Evolutionary conservation across 2,888 invertebrate species (phyloP), one percentile per base, ranked within the genome.

Genomic region (Artemia sinica): DNA sequence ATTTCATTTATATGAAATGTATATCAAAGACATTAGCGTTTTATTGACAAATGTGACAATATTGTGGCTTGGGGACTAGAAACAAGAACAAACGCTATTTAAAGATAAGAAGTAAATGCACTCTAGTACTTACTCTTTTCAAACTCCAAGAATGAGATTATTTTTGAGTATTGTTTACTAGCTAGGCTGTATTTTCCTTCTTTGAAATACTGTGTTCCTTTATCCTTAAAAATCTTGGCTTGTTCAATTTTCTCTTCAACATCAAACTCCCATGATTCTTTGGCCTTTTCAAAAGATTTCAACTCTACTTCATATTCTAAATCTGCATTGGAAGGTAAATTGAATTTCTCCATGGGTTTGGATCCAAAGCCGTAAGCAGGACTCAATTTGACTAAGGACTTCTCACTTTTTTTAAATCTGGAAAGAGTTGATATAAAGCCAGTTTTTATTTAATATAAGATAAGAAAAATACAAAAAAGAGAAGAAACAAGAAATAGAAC

Each of bases 121-220:
- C 14, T 9, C 8, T 8, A 12, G 14, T 10, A 72, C 74, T 75
- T 75, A 81, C 81, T 79, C 72, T 80, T 79, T 73, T 84, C 82
- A 73, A 76, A 75, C 72, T 85, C 84, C 70, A 91, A 75, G 73
- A 83, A 84, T 0, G 84, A 79, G 10, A 84, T 78, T 51, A 91
- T 84, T 76, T 87, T 87, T 74, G 86, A 85, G 77, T 96, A 96
- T 83, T 92, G 87, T 77, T 89, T 90, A 67, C 87, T 81, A 0
- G 97, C 95, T 73, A 91, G 75, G 69, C 80, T 78, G 74, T 83
- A 86, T 77, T 93, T 91, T 70, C 82, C 84, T 0, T 81, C 82
- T 78, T 91, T 92, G 75, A 93, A 92, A 77, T 90, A 94, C 67
- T 84, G 82, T 0, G 92, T 95, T 66, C 95, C 97, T 76, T 90